Percentiles rank a stretch among this genome's conserved stretches.
phyloP scores from a whole-genome alignment of 2,797 vertebrate species.

The Phalloptychus januarius region DNA sequence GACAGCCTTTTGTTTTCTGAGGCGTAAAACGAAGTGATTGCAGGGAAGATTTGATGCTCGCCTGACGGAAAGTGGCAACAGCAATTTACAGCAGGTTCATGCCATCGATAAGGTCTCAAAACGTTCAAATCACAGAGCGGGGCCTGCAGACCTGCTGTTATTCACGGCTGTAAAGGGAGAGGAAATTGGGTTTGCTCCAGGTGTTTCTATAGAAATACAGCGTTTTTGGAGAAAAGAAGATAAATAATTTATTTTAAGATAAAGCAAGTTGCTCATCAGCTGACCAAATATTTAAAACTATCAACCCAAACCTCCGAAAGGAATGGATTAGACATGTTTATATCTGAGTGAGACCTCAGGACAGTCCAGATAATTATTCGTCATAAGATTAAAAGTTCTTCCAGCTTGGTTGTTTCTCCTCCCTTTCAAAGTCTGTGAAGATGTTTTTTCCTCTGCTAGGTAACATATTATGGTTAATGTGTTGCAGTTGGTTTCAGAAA shows the following conservation, averaged over 20 bases:
- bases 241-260: not conserved
- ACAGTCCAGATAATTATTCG: not conserved
- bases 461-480: not conserved
- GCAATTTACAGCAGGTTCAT: slow-evolving; percentile 23
- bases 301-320: not conserved
- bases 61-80: slow-evolving; percentile 17
- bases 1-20: slow-evolving; percentile 19
- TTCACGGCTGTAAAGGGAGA: slow-evolving; percentile 15
- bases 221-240: not conserved
- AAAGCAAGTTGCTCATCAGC: not conserved
- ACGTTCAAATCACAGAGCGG: not conserved
- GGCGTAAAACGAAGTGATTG: slow-evolving; percentile 25
- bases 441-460: not conserved
- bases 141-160: slow-evolving; percentile 11
- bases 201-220: not conserved
- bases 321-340: not conserved
- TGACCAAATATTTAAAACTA: not conserved
- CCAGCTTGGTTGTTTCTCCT: not conserved
- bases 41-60: slow-evolving; percentile 12
- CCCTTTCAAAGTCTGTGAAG: not conserved
- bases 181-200: slow-evolving; percentile 7
- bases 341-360: not conserved
- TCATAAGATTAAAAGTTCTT: not conserved
- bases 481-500: not conserved
- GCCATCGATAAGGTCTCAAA: slow-evolving; percentile 22